Evolutionary conservation across 2,888 invertebrate species (phyloP).

Genomic region (Lacanobia oleracea): DNA sequence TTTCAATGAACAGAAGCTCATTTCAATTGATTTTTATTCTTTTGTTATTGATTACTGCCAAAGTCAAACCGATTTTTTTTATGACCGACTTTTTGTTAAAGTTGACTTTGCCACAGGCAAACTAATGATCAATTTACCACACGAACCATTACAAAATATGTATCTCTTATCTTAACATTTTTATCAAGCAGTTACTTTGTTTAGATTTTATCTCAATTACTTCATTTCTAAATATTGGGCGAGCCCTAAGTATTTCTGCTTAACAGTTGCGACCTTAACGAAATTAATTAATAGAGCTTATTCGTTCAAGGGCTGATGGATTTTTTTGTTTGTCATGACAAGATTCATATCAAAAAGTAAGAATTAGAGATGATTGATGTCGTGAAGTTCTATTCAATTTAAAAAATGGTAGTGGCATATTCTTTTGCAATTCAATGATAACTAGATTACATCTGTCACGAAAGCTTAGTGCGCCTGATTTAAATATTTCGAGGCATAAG

Average conservation of each 20-base stretch:
- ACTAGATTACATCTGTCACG: no score
- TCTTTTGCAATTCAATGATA: no score
- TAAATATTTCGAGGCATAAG: no score
- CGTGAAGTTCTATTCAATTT: neutral
- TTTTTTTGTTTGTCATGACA: slow-evolving; percentile 2
- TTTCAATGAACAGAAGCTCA: no score
- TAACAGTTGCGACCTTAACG: slow-evolving; percentile 12
- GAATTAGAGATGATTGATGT: neutral
- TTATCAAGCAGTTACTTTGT: slow-evolving; percentile 5
- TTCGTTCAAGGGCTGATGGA: slow-evolving; percentile 20
- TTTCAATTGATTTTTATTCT: no score
- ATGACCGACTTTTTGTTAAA: no score
- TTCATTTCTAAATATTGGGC: slow-evolving; percentile 18
- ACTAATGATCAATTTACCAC: neutral
- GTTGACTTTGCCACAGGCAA: no score
- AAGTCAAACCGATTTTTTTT: no score
- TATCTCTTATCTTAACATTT: slow-evolving; percentile 17
- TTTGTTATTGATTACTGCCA: no score
- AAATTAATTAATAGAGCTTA: slow-evolving; percentile 19
- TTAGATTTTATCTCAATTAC: slow-evolving; percentile 31
- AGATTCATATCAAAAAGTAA: neutral
- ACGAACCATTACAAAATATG: slow-evolving; percentile 1
- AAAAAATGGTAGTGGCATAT: no score
- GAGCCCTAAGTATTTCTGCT: slow-evolving; percentile 6
- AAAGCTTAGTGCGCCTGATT: no score